A percentile compares a stretch with the other conserved stretches of the same genome.
phyloP scores from a whole-genome alignment of 1,140 invertebrate species.

The Drosophila parvula region DNA sequence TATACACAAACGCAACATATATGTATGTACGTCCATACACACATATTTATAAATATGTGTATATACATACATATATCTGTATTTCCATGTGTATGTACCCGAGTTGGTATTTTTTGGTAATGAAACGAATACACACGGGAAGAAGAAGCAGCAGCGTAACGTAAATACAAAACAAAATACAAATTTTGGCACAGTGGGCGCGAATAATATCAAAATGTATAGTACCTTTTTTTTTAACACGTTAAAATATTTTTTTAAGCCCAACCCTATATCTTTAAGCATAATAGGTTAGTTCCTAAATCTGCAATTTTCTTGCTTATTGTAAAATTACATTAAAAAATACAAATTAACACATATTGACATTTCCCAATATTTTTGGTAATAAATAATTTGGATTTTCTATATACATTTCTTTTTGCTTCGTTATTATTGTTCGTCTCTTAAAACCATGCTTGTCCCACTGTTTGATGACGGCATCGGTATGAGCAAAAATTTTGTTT shows the following conservation, averaged over 20 bases:
- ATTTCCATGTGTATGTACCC: conserved; percentile 26
- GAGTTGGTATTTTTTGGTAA: conserved; percentile 33
- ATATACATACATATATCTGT: conserved; percentile 1
- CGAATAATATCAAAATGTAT: no score
- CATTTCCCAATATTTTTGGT: background rate
- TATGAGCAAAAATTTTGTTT: conserved; percentile 58
- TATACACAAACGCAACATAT: conserved; percentile 23
- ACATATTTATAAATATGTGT: conserved; percentile 20
- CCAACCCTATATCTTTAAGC: no score
- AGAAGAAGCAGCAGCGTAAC: conserved; percentile 52
- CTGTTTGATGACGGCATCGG: conserved; percentile 71
- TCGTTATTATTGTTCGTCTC: background rate
- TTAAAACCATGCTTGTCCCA: background rate
- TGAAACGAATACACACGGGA: conserved; percentile 41
- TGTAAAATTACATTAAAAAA: background rate
- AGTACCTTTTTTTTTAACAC: background rate
- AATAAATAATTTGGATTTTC: background rate
- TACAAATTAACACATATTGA: background rate
- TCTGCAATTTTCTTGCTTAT: no score
- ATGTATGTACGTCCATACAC: background rate
- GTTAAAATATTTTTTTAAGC: no score
- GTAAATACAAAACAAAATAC: conserved; percentile 62
- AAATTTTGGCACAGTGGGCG: conserved; percentile 51
- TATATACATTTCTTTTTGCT: background rate
- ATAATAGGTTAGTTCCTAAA: no score